phyloP scores from a whole-genome alignment of 1,140 invertebrate species.

The Cotesia typhae region DNA sequence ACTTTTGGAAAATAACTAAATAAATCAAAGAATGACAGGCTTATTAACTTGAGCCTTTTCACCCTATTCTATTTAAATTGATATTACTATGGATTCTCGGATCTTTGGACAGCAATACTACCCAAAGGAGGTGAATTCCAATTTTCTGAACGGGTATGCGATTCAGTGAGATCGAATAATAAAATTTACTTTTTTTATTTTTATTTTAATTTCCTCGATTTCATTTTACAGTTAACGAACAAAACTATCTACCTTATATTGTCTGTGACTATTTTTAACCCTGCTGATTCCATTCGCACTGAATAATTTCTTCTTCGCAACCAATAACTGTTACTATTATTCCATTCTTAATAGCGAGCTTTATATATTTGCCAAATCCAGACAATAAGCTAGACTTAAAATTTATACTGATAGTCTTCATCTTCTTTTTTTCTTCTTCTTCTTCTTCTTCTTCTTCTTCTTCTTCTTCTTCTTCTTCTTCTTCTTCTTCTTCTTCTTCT shows the following conservation, averaged over 20 bases:
- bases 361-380: no score
- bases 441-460: no score
- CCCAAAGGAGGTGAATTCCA: constrained; percentile 2
- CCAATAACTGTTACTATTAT: constrained; percentile 35
- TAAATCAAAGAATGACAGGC: no score
- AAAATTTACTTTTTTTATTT: constrained; percentile 26
- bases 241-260: constrained; percentile 30
- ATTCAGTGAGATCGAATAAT: constrained; percentile 7
- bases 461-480: no score
- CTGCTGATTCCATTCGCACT: constrained; percentile 25
- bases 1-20: no score
- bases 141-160: background rate
- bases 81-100: constrained; percentile 8
- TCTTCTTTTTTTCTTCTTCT: no score
- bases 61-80: constrained; percentile 4
- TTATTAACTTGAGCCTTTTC: constrained; percentile 1
- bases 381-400: no score
- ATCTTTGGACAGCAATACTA: background rate
- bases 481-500: no score
- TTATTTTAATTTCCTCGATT: constrained; percentile 39
- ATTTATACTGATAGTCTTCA: no score
- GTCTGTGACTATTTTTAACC: constrained; percentile 29
- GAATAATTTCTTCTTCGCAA: constrained; percentile 5
- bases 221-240: constrained; percentile 28
- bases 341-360: no score